Evolutionary conservation across 2,888 invertebrate species (phyloP).

Genomic region (Chalcosyrphus nemorum): DNA sequence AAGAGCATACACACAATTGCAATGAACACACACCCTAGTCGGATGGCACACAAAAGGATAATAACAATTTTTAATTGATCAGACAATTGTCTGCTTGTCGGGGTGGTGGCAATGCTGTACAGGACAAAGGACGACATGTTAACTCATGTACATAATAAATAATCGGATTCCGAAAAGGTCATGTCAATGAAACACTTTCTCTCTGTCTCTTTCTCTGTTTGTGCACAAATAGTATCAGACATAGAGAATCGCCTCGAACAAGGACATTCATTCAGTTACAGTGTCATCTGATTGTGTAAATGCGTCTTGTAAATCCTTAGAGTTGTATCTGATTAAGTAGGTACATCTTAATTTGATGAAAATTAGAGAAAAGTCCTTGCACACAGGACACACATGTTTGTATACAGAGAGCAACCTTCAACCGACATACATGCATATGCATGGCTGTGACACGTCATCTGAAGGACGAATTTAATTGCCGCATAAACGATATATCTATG

Average conservation of each 20-base stretch:
- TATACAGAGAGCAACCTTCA: slow-evolving; percentile 9
- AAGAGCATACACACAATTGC: slow-evolving; percentile 34
- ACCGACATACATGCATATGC: slow-evolving; percentile 17
- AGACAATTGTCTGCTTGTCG: slow-evolving; percentile 17
- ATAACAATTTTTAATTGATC: slow-evolving; percentile 19
- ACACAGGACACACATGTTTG: background rate
- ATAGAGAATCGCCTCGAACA: too few relatives aligned
- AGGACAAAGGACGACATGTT: slow-evolving; percentile 34
- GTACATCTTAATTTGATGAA: slow-evolving; percentile 39
- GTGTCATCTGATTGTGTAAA: slow-evolving; percentile 6
- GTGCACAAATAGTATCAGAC: background rate
- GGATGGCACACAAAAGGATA: slow-evolving; percentile 4
- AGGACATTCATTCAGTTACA: slow-evolving; percentile 20
- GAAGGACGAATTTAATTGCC: slow-evolving; percentile 69
- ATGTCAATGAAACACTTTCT: background rate
- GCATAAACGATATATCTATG: slow-evolving; percentile 36
- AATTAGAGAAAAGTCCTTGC: slow-evolving; percentile 29
- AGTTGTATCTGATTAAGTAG: slow-evolving; percentile 21
- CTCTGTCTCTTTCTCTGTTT: too few relatives aligned
- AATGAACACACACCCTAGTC: background rate
- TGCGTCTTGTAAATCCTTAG: slow-evolving; percentile 14
- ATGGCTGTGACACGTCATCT: slow-evolving; percentile 33
- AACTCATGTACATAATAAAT: slow-evolving; percentile 41
- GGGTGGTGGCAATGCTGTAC: slow-evolving; percentile 4
- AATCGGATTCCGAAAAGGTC: background rate